phyloP scores from a whole-genome alignment of 1,140 invertebrate genomes.

The Asobara japonica region DNA sequence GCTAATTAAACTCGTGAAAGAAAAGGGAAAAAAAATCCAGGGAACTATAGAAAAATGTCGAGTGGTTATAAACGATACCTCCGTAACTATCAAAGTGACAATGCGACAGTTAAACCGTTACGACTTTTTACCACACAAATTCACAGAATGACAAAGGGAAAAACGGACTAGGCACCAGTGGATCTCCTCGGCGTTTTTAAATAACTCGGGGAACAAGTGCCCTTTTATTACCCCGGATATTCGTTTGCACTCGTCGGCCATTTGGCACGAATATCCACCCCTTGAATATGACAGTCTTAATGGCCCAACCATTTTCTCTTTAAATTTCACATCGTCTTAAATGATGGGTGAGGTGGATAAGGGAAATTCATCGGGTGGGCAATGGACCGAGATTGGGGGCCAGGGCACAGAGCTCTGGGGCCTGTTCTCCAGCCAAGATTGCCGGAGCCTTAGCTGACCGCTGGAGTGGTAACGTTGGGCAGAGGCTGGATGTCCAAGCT shows the following conservation, averaged over 20 bases:
- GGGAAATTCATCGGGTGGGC: too few relatives aligned
- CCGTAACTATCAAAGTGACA: background rate
- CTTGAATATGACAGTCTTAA: slow-evolving; percentile 4
- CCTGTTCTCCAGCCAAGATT: too few relatives aligned
- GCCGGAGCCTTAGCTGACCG: too few relatives aligned
- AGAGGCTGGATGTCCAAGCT: too few relatives aligned
- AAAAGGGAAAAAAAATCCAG: background rate
- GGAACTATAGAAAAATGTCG: background rate
- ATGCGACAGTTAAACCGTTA: background rate
- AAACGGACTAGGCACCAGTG: background rate
- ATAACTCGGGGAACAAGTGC: slow-evolving; percentile 1
- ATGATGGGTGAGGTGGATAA: too few relatives aligned
- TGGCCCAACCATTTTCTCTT: background rate
- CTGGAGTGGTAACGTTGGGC: too few relatives aligned
- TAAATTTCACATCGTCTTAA: background rate
- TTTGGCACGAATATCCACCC: background rate
- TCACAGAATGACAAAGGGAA: background rate
- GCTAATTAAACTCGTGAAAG: background rate
- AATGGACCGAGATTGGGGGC: too few relatives aligned
- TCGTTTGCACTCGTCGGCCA: background rate
- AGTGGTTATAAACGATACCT: background rate
- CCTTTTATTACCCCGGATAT: background rate
- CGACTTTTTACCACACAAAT: background rate
- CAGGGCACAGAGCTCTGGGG: too few relatives aligned
- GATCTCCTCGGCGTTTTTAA: background rate